Percentiles rank a stretch among this genome's conserved stretches.
Evolutionary conservation across 2,888 invertebrate genomes (phyloP).

Genomic region (Pasiphila rectangulata): DNA sequence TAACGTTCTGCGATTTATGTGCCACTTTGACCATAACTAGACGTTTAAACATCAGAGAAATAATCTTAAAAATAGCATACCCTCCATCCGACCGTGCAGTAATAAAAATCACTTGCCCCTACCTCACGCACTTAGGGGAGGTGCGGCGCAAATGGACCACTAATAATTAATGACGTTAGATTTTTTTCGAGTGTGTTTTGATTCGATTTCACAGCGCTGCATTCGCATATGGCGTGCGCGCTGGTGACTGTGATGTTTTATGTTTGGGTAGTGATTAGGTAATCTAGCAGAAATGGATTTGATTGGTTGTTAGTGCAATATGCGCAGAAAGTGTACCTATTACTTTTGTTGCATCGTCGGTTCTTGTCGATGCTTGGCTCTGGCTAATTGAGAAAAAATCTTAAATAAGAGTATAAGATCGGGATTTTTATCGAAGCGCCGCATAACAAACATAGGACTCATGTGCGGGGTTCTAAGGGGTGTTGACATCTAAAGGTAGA

Average conservation of each 20-base stretch:
- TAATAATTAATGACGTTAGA: slow-evolving; percentile 36
- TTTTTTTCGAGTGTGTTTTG: slow-evolving; percentile 33
- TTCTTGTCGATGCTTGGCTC: no score
- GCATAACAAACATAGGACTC: no score
- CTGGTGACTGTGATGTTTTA: slow-evolving; percentile 16
- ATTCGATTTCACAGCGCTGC: slow-evolving; percentile 31
- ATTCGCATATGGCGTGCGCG: slow-evolving; percentile 32
- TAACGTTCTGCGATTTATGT: no score
- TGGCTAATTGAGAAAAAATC: no score
- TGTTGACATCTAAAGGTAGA: no score
- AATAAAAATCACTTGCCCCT: slow-evolving; percentile 31
- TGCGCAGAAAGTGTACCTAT: slow-evolving; percentile 12
- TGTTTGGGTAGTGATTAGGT: slow-evolving; percentile 21
- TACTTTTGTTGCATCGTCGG: neutral
- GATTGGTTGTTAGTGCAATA: slow-evolving; percentile 23
- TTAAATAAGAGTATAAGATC: no score
- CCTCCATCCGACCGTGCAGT: slow-evolving; percentile 16
- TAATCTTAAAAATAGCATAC: slow-evolving; percentile 10
- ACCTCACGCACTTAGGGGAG: slow-evolving; percentile 32
- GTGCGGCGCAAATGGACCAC: slow-evolving; percentile 38
- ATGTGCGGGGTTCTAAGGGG: no score
- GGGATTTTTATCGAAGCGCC: no score
- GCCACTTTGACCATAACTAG: no score
- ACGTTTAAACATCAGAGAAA: neutral
- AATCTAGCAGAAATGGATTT: slow-evolving; percentile 29